A percentile compares a stretch with the other conserved stretches of the same genome.
Conservation (phyloP, 2,113 vertebrate genomes). For the Oryzias celebensis region DNA sequence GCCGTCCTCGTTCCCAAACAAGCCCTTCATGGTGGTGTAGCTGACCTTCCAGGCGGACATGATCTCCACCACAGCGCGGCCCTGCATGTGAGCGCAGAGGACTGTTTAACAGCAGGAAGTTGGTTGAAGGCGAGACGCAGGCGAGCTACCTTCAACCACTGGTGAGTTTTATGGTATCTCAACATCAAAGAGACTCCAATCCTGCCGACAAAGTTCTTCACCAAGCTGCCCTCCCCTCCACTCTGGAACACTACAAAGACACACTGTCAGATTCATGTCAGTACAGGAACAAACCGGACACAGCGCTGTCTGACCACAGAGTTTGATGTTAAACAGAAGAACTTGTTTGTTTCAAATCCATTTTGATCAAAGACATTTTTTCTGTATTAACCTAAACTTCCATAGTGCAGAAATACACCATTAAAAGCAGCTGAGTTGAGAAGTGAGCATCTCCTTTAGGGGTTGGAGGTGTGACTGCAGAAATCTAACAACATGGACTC, state of each 20-base stretch:
- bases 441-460: no score
- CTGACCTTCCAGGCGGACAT: constrained; percentile 77
- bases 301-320: no score
- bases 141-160: constrained; percentile 87
- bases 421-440: no score
- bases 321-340: no score
- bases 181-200: constrained; percentile 88
- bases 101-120: background rate
- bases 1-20: constrained; percentile 77
- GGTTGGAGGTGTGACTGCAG: no score
- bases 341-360: no score
- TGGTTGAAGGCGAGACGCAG: background rate
- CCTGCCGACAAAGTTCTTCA: constrained; percentile 82
- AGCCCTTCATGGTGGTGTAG: constrained; percentile 84
- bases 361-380: no score
- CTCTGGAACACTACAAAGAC: constrained; percentile 69
- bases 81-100: constrained; percentile 70
- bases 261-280: no score
- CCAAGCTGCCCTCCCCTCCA: constrained; percentile 50
- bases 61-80: constrained; percentile 83
- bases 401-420: no score
- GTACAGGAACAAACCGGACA: no score
- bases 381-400: no score
- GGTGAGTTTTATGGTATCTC: constrained; percentile 82
- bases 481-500: no score